These are phyloP conservation scores for Seriola quinqueradiata DNA, from an alignment of 2,113 vertebrate species.

Conservation along the genomic window DNA sequence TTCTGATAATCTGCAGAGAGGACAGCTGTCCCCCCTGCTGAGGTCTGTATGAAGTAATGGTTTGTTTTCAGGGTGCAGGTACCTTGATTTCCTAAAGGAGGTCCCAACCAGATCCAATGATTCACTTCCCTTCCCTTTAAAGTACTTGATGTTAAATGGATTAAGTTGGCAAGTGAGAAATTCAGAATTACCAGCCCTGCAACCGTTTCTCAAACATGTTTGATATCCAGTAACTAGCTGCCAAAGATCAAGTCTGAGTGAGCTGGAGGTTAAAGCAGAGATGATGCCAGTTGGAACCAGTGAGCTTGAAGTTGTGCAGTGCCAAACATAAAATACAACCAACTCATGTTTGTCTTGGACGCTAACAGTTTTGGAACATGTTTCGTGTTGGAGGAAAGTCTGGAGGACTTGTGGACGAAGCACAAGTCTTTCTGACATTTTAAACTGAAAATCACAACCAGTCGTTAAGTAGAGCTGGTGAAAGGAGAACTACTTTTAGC, in stretches of 20 bases:
- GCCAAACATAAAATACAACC: slow-evolving; percentile 42
- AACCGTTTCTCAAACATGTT: slow-evolving; percentile 54
- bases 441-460: slow-evolving; percentile 14
- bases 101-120: neutral
- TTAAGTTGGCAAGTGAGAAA: slow-evolving; percentile 20
- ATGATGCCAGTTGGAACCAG: slow-evolving; percentile 44
- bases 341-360: slow-evolving; percentile 45
- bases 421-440: slow-evolving; percentile 28
- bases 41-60: neutral
- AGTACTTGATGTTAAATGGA: slow-evolving; percentile 38
- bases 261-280: slow-evolving; percentile 41
- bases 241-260: slow-evolving; percentile 51
- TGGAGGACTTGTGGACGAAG: slow-evolving; percentile 3
- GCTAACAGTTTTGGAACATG: slow-evolving; percentile 16
- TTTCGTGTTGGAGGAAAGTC: slow-evolving; percentile 33
- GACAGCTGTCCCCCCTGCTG: neutral
- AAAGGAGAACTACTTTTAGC: slow-evolving; percentile 2
- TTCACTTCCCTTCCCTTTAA: slow-evolving; percentile 22
- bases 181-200: slow-evolving; percentile 10
- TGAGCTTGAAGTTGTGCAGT: slow-evolving; percentile 5
- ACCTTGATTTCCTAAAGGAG: slow-evolving; percentile 1
- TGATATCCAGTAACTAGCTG: slow-evolving; percentile 40
- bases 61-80: slow-evolving; percentile 10
- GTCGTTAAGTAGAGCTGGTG: slow-evolving; percentile 5
- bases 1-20: slow-evolving; percentile 21